Conservation (phyloP, 2,888 invertebrate species). For the Notocelia uddmanniana region DNA sequence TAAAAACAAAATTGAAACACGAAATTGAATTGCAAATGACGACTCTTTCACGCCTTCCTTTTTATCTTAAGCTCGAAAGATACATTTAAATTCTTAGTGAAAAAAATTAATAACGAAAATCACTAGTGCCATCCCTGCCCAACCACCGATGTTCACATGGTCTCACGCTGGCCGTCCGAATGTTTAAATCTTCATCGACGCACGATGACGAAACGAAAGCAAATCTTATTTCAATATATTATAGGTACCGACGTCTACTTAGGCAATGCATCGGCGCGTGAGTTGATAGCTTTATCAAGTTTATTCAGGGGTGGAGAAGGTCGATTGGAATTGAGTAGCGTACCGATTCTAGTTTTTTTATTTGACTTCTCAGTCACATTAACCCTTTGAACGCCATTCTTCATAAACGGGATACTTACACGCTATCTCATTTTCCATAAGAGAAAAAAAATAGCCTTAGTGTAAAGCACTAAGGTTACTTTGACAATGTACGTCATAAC, state of each 20-base stretch:
- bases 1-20: too few relatives aligned
- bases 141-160: constrained; percentile 50
- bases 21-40: too few relatives aligned
- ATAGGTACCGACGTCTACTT: not conserved
- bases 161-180: constrained; percentile 64
- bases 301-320: constrained; percentile 1
- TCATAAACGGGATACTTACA: too few relatives aligned
- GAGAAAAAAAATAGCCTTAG: too few relatives aligned
- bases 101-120: not conserved
- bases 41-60: too few relatives aligned
- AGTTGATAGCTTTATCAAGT: constrained; percentile 15
- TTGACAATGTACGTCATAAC: too few relatives aligned
- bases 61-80: too few relatives aligned
- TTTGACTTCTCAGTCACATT: too few relatives aligned
- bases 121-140: constrained; percentile 20
- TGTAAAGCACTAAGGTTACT: too few relatives aligned
- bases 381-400: too few relatives aligned
- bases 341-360: not conserved
- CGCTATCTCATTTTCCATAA: too few relatives aligned
- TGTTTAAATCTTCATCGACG: constrained; percentile 49
- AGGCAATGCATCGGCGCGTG: not conserved
- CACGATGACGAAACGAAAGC: constrained; percentile 57
- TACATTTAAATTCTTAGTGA: not conserved
- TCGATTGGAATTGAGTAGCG: not conserved
- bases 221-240: too few relatives aligned